Base-by-base conservation (phyloP, 2,113 vertebrate species). In the Zonotrichia leucophrys region DNA sequence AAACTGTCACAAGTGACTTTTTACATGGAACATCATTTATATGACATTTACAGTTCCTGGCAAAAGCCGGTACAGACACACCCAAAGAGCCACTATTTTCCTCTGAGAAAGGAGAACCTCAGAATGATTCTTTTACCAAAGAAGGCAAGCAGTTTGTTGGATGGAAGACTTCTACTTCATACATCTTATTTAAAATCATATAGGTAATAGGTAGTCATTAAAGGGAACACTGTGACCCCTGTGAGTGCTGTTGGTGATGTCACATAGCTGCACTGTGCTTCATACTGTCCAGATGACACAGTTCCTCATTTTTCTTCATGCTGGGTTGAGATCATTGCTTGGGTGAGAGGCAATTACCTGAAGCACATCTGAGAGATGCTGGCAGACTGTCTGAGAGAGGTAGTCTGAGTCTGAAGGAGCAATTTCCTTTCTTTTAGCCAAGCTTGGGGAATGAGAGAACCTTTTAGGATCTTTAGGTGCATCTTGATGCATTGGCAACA, bases 391-490 rank as follows among this genome's bases (percentile, higher is more conserved):
- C 46, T 52, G 60, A 81, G 80, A 73, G 73, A 63, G 11, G 15
- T 55, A 63, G 31, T 69, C 66, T 70, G 81, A 72, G 41, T n/a
- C 58, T 64, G 67, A 73, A 85, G 62, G 41, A 92, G 31, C 9
- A 90, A 93, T 94, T 90, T 91, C 4, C 31, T 87, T 78, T 64
- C 55, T 88, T 88, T 86, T 55, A 94, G 30, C 33, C 24, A 81
- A 42, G 7, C 18, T 67, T 66, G 52, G 39, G 64, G 50, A 59
- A 31, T 25, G 11, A 83, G 14, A 76, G 20, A 74, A 33, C 37
- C 35, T 80, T 83, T 76, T 58, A 59, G 23, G 37, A 63, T 21
- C 16, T 47, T 64, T 9, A 63, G 49, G 24, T 60, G 27, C 35
- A 52, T 21, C 24, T 94, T 70, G 12, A 53, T 62, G 47, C 31